These are phyloP conservation scores for Endomychus coccineus DNA, from an alignment of 2,888 invertebrate genomes.

Conservation along the genomic window DNA sequence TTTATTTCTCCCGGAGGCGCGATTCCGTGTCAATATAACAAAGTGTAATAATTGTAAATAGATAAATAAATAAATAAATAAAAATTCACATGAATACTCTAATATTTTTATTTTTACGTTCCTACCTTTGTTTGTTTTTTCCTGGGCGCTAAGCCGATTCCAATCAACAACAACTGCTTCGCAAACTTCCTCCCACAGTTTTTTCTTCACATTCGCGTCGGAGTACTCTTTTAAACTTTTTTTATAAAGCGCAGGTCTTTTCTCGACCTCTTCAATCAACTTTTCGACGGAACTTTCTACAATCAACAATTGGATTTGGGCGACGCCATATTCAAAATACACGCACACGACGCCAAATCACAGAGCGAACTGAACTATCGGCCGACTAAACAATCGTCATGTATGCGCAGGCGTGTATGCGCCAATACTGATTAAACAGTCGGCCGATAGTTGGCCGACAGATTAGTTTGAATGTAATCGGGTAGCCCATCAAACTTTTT, in stretches of 20 bases:
- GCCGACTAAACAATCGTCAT: constrained; percentile 12
- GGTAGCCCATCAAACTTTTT: constrained; percentile 17
- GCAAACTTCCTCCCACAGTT: constrained; percentile 41
- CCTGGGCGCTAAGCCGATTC: constrained; percentile 17
- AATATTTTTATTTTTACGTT: constrained; percentile 4
- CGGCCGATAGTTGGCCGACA: constrained; percentile 15
- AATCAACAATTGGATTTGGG: constrained; percentile 6
- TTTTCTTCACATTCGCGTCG: constrained; percentile 46
- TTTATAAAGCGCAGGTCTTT: no score
- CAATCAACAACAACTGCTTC: constrained; percentile 18
- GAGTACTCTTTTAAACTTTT: constrained; percentile 26
- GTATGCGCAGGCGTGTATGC: no score
- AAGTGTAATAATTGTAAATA: constrained; percentile 16
- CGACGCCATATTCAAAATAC: constrained; percentile 8
- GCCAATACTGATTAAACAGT: constrained; percentile 14
- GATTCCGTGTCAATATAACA: constrained; percentile 20
- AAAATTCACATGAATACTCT: constrained; percentile 4
- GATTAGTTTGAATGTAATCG: constrained; percentile 13
- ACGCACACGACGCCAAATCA: constrained; percentile 9
- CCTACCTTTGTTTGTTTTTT: constrained; percentile 21
- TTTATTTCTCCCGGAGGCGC: constrained; percentile 17
- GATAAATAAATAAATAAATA: constrained; percentile 9
- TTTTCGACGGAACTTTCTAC: constrained; percentile 8
- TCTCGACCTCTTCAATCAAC: constrained; percentile 7
- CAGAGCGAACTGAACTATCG: no score